Evolutionary conservation across 2,888 invertebrate genomes (phyloP).

Genomic region (Halictus ligatus): DNA sequence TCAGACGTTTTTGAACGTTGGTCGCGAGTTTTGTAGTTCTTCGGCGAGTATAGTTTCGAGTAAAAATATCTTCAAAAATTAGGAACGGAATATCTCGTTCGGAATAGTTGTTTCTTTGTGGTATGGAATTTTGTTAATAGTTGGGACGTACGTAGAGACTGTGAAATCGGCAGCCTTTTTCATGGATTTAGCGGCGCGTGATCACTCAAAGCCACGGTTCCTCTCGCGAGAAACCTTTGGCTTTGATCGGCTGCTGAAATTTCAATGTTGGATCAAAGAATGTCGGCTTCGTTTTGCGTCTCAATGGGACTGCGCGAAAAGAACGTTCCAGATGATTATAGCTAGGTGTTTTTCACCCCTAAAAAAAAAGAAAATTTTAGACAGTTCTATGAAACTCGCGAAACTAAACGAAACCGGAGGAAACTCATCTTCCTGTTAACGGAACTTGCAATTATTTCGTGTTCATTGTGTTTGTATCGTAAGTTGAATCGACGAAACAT

Average conservation of each 20-base stretch:
- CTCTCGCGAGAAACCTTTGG: constrained; percentile 27
- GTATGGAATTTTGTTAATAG: neutral
- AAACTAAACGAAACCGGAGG: neutral
- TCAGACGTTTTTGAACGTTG: too few species aligned
- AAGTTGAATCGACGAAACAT: too few species aligned
- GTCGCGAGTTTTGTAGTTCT: neutral
- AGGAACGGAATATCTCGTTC: neutral
- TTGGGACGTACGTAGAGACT: neutral
- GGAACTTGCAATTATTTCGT: neutral
- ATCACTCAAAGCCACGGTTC: constrained; percentile 33
- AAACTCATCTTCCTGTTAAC: neutral
- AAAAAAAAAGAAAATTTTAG: neutral
- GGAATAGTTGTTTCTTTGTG: neutral
- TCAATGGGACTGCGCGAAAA: constrained; percentile 26
- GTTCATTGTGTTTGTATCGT: neutral
- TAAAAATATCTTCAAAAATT: neutral
- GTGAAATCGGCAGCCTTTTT: constrained; percentile 21
- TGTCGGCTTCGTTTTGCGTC: constrained; percentile 5
- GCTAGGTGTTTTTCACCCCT: neutral
- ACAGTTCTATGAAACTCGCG: neutral
- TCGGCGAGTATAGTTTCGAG: neutral
- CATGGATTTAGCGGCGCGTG: constrained; percentile 38
- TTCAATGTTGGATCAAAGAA: constrained; percentile 53
- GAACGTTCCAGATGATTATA: constrained; percentile 17
- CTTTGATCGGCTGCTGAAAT: constrained; percentile 45